Evolutionary conservation across 2,113 vertebrate species (phyloP), one percentile per base, ranked within the genome.

Genomic region (Crocuta crocuta): DNA sequence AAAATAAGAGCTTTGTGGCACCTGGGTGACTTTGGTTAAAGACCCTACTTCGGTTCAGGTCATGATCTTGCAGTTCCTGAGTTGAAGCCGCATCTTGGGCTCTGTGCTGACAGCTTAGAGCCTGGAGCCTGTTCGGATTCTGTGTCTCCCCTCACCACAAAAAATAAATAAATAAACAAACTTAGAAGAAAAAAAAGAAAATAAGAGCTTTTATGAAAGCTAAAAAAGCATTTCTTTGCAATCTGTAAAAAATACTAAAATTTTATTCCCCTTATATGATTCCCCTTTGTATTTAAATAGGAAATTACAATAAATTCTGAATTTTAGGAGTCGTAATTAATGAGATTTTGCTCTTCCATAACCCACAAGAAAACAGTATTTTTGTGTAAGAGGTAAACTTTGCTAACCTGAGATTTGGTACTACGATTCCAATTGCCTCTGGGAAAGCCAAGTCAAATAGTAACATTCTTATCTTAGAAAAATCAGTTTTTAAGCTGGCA

Each of bases 381-480:
- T 90, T 83, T 63, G 55, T 19, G 10, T 65, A 26, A 96, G 19
- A 95, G n/a, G 78, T 91, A 90, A 93, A 93, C 3, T 3, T 87
- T 48, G 74, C 43, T 65, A 92, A 79, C 26, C 17, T 2, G n/a
- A 39, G 74, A 71, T 43, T 45, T 23, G 63, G 28, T 83, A 65
- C 74, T 13, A 31, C 19, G 83, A 87, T 66, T 87, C 93, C 58
- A 53, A 63, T 9, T 6, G 1, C 11, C 43, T 15, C 61, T 71
- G 35, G 48, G 83, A 92, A 84, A 94, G 43, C 39, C 58, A 4
- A 31, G 61, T n/a, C 65, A 96, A 65, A 65, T 7, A n/a, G 53
- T 33, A 65, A 89, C 70, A 76, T 21, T 26, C 83, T 63, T 83
- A 83, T 65, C 82, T 93, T 31, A 80, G 24, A 55, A 65, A 84